Base-by-base conservation (phyloP, 37 sponge, comb jelly and placozoan genomes). In the Lycopodina hypogea region DNA sequence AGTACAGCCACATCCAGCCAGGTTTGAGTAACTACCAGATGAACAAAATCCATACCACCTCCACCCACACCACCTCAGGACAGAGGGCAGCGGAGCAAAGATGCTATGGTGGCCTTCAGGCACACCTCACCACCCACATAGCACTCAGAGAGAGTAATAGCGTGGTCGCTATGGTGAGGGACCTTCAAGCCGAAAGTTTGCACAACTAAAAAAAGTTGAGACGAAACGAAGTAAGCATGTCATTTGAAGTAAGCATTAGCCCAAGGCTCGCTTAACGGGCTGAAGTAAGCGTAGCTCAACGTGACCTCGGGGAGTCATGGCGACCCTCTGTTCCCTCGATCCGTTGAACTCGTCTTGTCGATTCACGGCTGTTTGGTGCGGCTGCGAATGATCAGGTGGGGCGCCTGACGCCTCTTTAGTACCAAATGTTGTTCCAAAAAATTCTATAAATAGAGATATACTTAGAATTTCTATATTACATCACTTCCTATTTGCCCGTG, bases 121-220 rank as follows among this genome's bases (percentile, higher is more conserved):
- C 33, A n/a, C n/a, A 51, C 74, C 55, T 38, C 72, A 52, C 67
- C 82, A 82, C 66, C 82, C 82, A 82, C 82, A 45, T 78, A 84
- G 85, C 85, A 84, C 85, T 77, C 85, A n/a, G 28, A 29, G n/a
- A 24, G 85, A 77, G 85, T 84, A 78, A 84, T 22, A 2, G 85
- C 85, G 85, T 84, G 85, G 85, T 57, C 85, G 85, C 85, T 84
- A 59, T 84, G 59, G 78, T 37, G 33, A 67, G 69, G 58, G 71
- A 42, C 76, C 83, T 53, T 83, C 68, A 56, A 55, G 50, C 83
- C 69, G 45, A 75, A 68, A 69, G 21, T 15, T 41, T 28, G 58
- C 71, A 71, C 64, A 61, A 42, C 32, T 30, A 12, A 77, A 33
- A 24, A 72, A 48, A 18, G 77, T 28, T 63, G 45, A 26, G 2